Conservation (phyloP, 30 jellyfish, hydroid and myxozoan species). For the Aurelia aurita region DNA sequence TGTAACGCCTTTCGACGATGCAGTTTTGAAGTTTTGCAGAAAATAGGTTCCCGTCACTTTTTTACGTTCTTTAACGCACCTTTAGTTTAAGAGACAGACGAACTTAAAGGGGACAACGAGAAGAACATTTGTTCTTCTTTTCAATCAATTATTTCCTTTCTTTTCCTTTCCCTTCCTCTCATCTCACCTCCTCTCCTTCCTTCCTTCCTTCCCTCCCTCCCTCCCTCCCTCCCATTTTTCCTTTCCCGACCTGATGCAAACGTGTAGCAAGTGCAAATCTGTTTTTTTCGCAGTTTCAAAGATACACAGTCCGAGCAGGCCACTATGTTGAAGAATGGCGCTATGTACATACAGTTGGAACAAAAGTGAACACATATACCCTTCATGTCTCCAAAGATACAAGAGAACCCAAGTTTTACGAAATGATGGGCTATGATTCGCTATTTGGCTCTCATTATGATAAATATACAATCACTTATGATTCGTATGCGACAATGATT, state of each 20-base stretch:
- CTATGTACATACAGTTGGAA: constrained; percentile 30
- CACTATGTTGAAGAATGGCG: constrained; percentile 74
- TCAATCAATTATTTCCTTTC: too few species aligned
- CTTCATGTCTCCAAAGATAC: constrained; percentile 25
- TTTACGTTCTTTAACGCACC: too few species aligned
- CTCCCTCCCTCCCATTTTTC: neutral
- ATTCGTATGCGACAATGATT: neutral
- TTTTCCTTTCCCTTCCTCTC: too few species aligned
- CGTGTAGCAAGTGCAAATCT: neutral
- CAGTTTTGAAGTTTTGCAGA: too few species aligned
- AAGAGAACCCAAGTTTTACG: constrained; percentile 49
- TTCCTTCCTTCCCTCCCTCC: neutral
- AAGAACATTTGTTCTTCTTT: too few species aligned
- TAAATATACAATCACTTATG: constrained; percentile 55
- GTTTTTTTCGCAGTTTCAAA: constrained; percentile 11
- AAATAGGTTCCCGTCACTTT: too few species aligned
- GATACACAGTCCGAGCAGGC: constrained; percentile 27
- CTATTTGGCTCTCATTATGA: constrained; percentile 77
- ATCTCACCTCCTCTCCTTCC: too few species aligned
- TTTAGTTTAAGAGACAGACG: too few species aligned
- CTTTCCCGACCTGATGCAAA: neutral
- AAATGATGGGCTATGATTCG: constrained; percentile 71
- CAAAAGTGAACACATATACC: constrained; percentile 53
- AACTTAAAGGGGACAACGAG: too few species aligned
- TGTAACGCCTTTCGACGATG: too few species aligned